A percentile compares a stretch with the other conserved stretches of the same genome.
phyloP scores from a whole-genome alignment of 2,888 invertebrate species.

The Cabera pusaria region DNA sequence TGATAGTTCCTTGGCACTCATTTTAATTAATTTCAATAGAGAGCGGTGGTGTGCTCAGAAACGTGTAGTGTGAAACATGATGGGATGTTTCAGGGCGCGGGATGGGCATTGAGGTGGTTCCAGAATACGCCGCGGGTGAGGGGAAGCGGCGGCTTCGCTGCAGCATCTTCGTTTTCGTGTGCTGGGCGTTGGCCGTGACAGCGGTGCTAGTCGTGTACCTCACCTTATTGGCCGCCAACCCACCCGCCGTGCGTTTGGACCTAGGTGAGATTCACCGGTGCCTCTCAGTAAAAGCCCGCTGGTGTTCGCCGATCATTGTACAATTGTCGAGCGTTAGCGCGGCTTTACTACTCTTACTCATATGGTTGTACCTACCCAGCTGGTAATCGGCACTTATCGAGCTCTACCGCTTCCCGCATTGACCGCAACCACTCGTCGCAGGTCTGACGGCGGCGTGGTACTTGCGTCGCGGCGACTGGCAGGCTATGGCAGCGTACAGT shows the following conservation, averaged over 20 bases:
- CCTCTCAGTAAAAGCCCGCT: background rate
- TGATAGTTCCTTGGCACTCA: too few species aligned
- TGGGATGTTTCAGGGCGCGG: slow-evolving; percentile 3
- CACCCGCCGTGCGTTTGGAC: background rate
- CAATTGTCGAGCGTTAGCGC: too few species aligned
- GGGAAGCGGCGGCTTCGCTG: slow-evolving; percentile 43
- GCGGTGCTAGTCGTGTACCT: slow-evolving; percentile 26
- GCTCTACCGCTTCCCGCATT: too few species aligned
- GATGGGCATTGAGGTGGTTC: slow-evolving; percentile 4
- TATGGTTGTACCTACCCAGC: too few species aligned
- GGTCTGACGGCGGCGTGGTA: slow-evolving; percentile 49
- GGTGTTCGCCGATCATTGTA: background rate
- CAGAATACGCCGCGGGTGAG: background rate
- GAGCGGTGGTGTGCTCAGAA: too few species aligned
- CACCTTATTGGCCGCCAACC: background rate
- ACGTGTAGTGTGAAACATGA: too few species aligned
- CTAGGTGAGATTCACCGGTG: background rate
- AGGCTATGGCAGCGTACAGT: background rate
- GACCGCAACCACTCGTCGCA: too few species aligned
- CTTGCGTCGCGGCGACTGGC: slow-evolving; percentile 50
- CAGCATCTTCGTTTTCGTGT: slow-evolving; percentile 72
- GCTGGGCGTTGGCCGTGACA: slow-evolving; percentile 66
- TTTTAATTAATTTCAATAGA: too few species aligned
- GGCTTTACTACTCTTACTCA: too few species aligned
- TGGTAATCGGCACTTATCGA: too few species aligned